Base-by-base conservation (phyloP, 2,113 vertebrate genomes). In the Anguilla japonica region DNA sequence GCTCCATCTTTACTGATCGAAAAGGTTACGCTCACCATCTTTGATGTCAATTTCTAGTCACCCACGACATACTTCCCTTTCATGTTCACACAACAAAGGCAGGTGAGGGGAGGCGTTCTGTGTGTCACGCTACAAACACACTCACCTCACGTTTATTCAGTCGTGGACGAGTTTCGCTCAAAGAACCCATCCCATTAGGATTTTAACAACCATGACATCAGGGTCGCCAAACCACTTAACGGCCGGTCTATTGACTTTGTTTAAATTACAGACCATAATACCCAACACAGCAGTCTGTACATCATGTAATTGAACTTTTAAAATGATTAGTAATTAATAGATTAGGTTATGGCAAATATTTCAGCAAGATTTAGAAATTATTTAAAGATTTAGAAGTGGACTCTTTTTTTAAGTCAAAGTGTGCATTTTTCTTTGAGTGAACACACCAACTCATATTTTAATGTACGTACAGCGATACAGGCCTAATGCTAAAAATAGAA, bases 61-160 rank as follows among this genome's bases (percentile, higher is more conserved):
- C 92, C 94, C 94, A 89, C 90, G 95, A 95, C 94, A 89, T 91
- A 93, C 92, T 92, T 93, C 92, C 92, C 92, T 94, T 95, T 93
- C 93, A 95, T 87, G 92, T 94, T 91, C 91, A 92, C 90, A 92
- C 92, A 91, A 92, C 91, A 95, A 92, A 94, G 93, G 91, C 91
- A 93, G 88, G 92, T 90, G 86, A 93, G 91, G 94, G 88, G 91
- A 94, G 91, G 90, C 91, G 92, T 95, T 94, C 94, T 93, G 93
- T 93, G 93, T 93, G 92, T 93, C 92, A 93, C 94, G 93, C 18
- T 67, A 20, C 60, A 88, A 88, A 90, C 89, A 92, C 92, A 88
- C 87, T 91, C 92, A 91, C 91, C 90, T 93, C 91, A 86, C 81
- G 84, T 88, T 86, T 91, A 87, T 88, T 85, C 78, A 56, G 53